phyloP scores from a whole-genome alignment of 2,888 invertebrate genomes.

The Epirrhoe tristata region DNA sequence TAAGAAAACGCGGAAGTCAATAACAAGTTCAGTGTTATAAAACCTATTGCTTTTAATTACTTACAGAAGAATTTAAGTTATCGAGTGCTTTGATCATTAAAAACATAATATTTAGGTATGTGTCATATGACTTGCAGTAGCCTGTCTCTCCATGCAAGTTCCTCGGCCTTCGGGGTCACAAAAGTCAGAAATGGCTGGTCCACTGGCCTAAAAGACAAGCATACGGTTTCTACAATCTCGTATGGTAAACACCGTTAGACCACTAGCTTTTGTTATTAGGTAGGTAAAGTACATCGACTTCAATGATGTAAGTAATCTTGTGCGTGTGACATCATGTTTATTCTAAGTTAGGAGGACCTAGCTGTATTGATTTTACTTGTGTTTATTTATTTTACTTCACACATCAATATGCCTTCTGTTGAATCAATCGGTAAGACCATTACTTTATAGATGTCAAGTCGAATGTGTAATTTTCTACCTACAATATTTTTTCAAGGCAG shows the following conservation, averaged over 20 bases:
- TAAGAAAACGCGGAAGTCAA: not conserved
- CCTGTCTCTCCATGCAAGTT: too few relatives aligned
- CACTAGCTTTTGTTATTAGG: conserved; percentile 56
- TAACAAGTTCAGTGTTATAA: not conserved
- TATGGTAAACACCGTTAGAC: conserved; percentile 61
- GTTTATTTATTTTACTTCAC: not conserved
- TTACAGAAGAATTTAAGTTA: not conserved
- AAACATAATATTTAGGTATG: too few relatives aligned
- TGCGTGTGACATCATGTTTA: conserved; percentile 30
- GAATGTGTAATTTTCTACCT: conserved; percentile 7
- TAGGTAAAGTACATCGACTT: conserved; percentile 29
- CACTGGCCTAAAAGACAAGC: conserved; percentile 54
- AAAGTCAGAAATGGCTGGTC: conserved; percentile 35
- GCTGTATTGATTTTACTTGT: conserved; percentile 8
- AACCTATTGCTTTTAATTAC: not conserved
- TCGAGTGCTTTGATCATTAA: too few relatives aligned
- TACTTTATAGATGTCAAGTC: conserved; percentile 1
- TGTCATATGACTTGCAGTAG: not conserved
- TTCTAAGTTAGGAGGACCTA: not conserved
- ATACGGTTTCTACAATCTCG: conserved; percentile 57
- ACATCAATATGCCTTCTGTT: not conserved
- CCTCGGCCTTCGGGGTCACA: conserved; percentile 11
- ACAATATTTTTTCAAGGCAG: conserved; percentile 21
- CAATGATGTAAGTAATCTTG: conserved; percentile 26
- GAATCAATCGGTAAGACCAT: not conserved